A percentile compares a stretch with the other conserved stretches of the same genome.
phyloP scores from a whole-genome alignment of 1,140 invertebrate species.

The Ceratosolen solmsi region DNA sequence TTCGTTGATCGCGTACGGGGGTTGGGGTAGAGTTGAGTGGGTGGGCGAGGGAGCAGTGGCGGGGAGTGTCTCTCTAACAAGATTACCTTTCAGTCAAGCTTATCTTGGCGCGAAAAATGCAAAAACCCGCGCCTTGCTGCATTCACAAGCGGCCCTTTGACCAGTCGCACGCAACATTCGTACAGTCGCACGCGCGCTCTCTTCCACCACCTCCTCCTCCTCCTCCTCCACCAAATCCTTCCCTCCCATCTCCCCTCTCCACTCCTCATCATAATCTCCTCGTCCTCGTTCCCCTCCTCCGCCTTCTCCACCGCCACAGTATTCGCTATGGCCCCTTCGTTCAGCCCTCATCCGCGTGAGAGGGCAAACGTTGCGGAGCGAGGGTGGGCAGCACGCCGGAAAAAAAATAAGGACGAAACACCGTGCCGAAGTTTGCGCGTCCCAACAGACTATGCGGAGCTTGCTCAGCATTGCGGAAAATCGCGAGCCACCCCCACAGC shows the following conservation, averaged over 20 bases:
- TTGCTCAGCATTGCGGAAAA: conserved; percentile 44
- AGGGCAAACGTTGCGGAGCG: neutral
- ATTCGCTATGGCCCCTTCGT: neutral
- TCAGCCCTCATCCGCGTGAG: neutral
- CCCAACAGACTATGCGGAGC: conserved; percentile 9
- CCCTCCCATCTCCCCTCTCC: too few relatives aligned
- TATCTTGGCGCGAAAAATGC: neutral
- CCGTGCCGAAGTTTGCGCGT: neutral
- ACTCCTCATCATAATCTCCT: too few relatives aligned
- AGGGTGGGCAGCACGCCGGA: neutral
- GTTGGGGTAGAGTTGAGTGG: neutral
- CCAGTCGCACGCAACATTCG: conserved; percentile 2
- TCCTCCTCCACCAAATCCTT: too few relatives aligned
- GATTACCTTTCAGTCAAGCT: conserved; percentile 30
- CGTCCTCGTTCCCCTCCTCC: too few relatives aligned
- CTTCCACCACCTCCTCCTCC: too few relatives aligned
- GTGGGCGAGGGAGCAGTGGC: neutral
- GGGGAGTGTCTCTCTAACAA: conserved; percentile 6
- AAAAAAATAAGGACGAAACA: neutral
- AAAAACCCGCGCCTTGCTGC: neutral
- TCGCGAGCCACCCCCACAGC: conserved; percentile 17
- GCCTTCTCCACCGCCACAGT: too few relatives aligned
- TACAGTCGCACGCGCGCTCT: neutral
- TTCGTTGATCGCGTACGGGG: too few relatives aligned
- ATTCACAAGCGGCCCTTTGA: conserved; percentile 8